A percentile compares a stretch with the other conserved stretches of the same genome.
Evolutionary conservation across 2,113 vertebrate species (phyloP).

Genomic region (Grallaria varia): DNA sequence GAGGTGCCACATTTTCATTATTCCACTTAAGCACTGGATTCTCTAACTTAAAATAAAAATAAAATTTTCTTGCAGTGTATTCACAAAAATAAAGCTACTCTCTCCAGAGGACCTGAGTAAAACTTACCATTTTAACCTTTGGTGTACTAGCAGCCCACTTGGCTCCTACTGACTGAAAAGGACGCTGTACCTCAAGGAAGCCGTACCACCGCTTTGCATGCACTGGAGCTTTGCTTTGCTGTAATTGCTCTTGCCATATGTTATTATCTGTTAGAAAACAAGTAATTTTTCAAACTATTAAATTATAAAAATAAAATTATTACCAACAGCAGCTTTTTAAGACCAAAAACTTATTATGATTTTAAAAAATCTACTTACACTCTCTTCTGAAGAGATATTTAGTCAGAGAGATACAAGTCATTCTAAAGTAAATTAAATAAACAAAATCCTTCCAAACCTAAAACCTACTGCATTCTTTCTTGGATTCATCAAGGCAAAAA

Average conservation of each 20-base stretch:
- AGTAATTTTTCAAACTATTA: background rate
- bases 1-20: background rate
- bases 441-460: background rate
- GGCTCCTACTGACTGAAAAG: slow-evolving; percentile 82
- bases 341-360: background rate
- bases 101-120: background rate
- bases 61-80: background rate
- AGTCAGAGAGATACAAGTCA: background rate
- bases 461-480: background rate
- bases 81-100: background rate
- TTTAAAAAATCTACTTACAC: background rate
- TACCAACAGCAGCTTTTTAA: background rate
- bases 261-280: slow-evolving; percentile 74
- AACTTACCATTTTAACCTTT: slow-evolving; percentile 71
- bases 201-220: slow-evolving; percentile 89
- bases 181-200: slow-evolving; percentile 84
- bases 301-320: background rate
- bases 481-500: background rate
- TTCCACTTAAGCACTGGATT: background rate
- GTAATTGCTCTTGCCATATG: slow-evolving; percentile 76
- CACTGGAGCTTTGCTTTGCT: slow-evolving; percentile 74
- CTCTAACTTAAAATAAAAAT: background rate
- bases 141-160: slow-evolving; percentile 73
- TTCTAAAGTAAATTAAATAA: background rate
- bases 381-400: background rate